Percentiles rank a stretch among this genome's conserved stretches.
These are phyloP conservation scores for Rattus rattus DNA, from an alignment of 2,113 vertebrate genomes.

Conservation along the genomic window DNA sequence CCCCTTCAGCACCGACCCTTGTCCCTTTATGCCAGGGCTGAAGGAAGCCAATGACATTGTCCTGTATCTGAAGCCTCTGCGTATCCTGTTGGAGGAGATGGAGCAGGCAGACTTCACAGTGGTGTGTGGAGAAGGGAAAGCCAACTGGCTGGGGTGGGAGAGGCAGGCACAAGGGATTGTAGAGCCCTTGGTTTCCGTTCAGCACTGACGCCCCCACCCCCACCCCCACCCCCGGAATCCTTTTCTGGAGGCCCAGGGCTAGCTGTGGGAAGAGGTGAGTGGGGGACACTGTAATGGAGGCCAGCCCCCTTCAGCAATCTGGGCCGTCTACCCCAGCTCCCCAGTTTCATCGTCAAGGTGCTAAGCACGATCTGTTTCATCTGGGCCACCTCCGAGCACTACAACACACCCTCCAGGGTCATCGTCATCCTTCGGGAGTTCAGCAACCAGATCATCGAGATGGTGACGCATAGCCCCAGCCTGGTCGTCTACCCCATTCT, in stretches of 20 bases:
- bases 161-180: rapidly evolving
- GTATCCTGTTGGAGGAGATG: constrained; percentile 83
- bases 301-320: rapidly evolving
- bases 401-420: constrained; percentile 80
- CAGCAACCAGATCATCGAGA: constrained; percentile 88
- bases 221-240: background rate
- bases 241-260: background rate
- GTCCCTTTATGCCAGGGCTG: constrained; percentile 80
- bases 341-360: constrained; percentile 73
- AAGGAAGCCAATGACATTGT: constrained; percentile 86
- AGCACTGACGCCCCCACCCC: too few species aligned
- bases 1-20: rapidly evolving
- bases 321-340: constrained; percentile 79
- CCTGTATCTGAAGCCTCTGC: constrained; percentile 84
- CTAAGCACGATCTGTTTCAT: constrained; percentile 85
- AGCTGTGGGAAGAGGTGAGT: rapidly evolving
- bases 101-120: constrained; percentile 83
- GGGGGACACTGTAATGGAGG: rapidly evolving
- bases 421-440: constrained; percentile 89
- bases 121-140: constrained; percentile 58
- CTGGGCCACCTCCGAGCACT: constrained; percentile 85
- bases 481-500: rapidly evolving
- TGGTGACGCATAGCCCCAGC: constrained; percentile 76
- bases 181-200: background rate
- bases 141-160: rapidly evolving